A percentile compares a stretch with the other conserved stretches of the same genome.
Evolutionary conservation across 2,797 vertebrate genomes (phyloP).

Genomic region (Crax fasciolata): DNA sequence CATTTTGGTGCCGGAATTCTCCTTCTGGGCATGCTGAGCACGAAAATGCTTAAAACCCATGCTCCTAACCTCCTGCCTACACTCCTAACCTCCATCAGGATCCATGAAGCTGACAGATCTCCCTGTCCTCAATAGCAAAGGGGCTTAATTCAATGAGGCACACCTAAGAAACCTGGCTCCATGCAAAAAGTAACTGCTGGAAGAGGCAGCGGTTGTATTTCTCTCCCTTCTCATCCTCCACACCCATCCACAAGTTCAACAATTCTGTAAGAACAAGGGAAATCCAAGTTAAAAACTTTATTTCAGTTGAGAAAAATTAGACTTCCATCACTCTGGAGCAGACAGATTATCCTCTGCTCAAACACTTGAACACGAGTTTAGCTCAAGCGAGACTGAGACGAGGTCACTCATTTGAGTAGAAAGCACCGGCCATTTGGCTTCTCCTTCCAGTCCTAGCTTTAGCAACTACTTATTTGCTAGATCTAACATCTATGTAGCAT

Average conservation of each 20-base stretch:
- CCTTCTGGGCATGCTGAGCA: not conserved
- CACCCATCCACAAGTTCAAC: not conserved
- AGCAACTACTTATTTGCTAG: slow-evolving; percentile 7
- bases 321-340: not conserved
- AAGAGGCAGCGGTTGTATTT: not conserved
- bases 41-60: not conserved
- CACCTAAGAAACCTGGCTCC: not conserved
- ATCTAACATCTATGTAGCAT: slow-evolving; percentile 45
- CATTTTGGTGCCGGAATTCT: not conserved
- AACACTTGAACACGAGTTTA: not conserved
- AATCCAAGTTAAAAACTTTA: not conserved
- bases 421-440: not conserved
- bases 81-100: not conserved
- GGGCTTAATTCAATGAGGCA: not conserved
- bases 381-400: not conserved
- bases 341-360: not conserved
- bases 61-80: not conserved
- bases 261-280: not conserved
- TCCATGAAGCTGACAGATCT: not conserved
- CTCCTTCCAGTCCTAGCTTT: not conserved
- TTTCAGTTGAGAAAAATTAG: not conserved
- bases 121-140: not conserved
- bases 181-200: not conserved
- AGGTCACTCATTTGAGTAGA: not conserved
- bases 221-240: not conserved